These are phyloP conservation scores for Rhinoraja longicauda DNA, from an alignment of 2,797 vertebrate species.

Conservation along the genomic window DNA sequence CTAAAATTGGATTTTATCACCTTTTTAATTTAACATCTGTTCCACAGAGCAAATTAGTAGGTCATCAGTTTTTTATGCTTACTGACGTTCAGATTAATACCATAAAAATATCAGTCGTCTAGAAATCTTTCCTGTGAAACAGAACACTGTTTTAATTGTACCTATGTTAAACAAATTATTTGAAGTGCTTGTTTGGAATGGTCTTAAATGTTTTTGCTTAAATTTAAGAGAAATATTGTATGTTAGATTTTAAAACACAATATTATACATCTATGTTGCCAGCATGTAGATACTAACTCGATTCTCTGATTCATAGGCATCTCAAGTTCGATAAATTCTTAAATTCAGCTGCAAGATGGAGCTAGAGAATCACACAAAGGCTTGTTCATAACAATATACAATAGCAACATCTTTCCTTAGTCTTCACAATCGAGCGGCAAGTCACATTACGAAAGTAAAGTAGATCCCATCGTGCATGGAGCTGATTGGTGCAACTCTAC, in stretches of 20 bases:
- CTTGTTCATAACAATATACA: not conserved
- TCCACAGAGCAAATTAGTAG: not conserved
- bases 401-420: not conserved
- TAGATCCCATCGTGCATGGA: not conserved
- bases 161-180: not conserved
- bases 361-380: slow-evolving; percentile 21
- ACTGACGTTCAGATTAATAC: not conserved
- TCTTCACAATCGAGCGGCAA: not conserved
- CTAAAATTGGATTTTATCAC: not conserved
- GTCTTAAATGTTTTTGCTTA: not conserved
- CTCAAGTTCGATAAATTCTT: not conserved
- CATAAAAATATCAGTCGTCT: not conserved
- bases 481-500: slow-evolving; percentile 11
- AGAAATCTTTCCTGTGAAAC: not conserved
- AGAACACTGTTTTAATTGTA: not conserved
- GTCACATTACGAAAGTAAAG: slow-evolving; percentile 21
- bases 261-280: not conserved
- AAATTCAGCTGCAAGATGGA: slow-evolving; percentile 30
- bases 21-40: not conserved
- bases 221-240: too few relatives aligned
- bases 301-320: not conserved
- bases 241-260: not conserved
- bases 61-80: not conserved
- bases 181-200: not conserved
- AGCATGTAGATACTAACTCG: not conserved